These are phyloP conservation scores for Diaprepes abbreviatus DNA, from an alignment of 2,888 invertebrate genomes.

Conservation along the genomic window DNA sequence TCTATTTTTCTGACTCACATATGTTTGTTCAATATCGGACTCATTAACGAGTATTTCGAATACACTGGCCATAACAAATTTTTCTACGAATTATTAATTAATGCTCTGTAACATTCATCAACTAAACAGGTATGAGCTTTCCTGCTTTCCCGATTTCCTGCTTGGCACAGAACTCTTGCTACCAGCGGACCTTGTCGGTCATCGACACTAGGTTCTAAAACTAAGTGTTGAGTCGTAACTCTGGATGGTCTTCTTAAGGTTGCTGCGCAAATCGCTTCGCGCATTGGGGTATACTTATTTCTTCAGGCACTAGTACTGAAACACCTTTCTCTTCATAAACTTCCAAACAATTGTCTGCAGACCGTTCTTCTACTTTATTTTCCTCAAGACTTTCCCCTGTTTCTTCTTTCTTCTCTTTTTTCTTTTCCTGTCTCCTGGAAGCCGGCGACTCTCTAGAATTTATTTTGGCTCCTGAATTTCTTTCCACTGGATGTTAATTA, in stretches of 20 bases:
- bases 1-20: neutral
- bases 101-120: slow-evolving; percentile 16
- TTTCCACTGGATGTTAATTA: neutral
- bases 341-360: too few relatives aligned
- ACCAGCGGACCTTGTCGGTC: slow-evolving; percentile 4
- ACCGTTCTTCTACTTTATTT: too few relatives aligned
- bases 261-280: neutral
- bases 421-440: too few relatives aligned
- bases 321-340: neutral
- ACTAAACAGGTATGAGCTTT: neutral
- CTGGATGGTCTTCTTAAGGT: slow-evolving; percentile 8
- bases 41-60: neutral
- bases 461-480: too few relatives aligned
- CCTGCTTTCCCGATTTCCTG: too few relatives aligned
- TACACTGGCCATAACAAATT: neutral
- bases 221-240: slow-evolving; percentile 19
- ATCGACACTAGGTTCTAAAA: slow-evolving; percentile 12
- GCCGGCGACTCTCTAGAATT: neutral
- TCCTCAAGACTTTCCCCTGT: neutral
- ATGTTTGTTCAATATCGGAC: neutral
- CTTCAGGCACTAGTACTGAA: neutral
- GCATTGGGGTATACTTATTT: neutral
- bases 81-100: too few relatives aligned
- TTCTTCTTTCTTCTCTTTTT: too few relatives aligned
- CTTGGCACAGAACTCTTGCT: neutral